Base-by-base conservation (phyloP, 2,113 vertebrate species). In the Protobothrops flavoviridis region DNA sequence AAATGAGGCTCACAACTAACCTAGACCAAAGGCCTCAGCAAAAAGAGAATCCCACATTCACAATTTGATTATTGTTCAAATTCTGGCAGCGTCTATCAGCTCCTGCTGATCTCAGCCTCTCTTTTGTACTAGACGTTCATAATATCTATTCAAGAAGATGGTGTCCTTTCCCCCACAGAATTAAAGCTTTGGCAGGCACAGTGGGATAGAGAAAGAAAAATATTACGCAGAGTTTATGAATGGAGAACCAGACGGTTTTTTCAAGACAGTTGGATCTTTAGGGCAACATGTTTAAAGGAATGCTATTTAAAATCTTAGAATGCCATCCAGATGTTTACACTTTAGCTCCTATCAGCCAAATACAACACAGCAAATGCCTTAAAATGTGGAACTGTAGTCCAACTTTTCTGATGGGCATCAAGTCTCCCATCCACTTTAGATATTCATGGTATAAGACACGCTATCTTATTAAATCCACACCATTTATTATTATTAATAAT, bases 1-100 rank as follows among this genome's bases (percentile, higher is more conserved):
- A 93, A 93, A 95, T 95, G 91, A 26, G 92, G 91, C 93, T 88
- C 61, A 89, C 48, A 94, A 94, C 95, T 93, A 97, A 91, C 85
- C 15, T 9, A 45, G 50, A 1, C 13, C 64, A 90, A 81, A 92
- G 88, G 64, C 93, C 81, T 94, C 92, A 95, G 90, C 81, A 94
- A 91, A 87, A 55, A 0, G 53, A 85, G 5, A 93, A 91, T 69
- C 57, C 55, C 87, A 91, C 85, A 52, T 52, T 94, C 92, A 88
- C 59, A 11, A 3, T 57, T 92, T 91, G 64, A 2, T 95, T 95
- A 89, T 69, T 94, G 86, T 56, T 96, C 57, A n/a, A 87, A 90
- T 53, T 91, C 24, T 93, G 90, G 90, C 61, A 91, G 85, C 59
- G 48, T 56, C 92, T 87, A 88, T 50, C 45, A 57, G 29, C 74